Percentiles rank a stretch among this genome's conserved stretches.
phyloP scores from a whole-genome alignment of 2,888 invertebrate species.

The Nephrocerus scutellatus region DNA sequence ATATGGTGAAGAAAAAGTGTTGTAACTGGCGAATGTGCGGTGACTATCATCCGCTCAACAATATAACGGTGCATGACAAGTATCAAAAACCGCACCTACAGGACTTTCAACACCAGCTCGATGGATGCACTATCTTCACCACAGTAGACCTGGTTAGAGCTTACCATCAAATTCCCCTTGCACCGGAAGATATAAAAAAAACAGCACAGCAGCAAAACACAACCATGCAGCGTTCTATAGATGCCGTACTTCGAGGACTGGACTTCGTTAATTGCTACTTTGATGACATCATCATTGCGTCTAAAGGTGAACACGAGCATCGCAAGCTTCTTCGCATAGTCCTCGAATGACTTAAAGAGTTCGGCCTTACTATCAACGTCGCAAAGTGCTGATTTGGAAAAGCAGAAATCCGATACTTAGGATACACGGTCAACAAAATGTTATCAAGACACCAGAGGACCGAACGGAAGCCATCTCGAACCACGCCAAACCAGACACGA shows the following conservation, averaged over 20 bases:
- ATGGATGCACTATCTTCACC: slow-evolving; percentile 6
- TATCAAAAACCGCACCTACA: slow-evolving; percentile 10
- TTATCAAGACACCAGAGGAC: slow-evolving; percentile 1
- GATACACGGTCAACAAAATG: slow-evolving; percentile 2
- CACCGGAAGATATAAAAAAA: too few species aligned
- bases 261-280: slow-evolving; percentile 3
- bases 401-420: slow-evolving; percentile 4
- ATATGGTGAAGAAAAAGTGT: too few species aligned
- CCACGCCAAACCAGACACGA: slow-evolving; percentile 2
- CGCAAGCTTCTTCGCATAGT: slow-evolving; percentile 1
- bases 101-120: slow-evolving; percentile 1
- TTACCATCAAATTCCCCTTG: slow-evolving; percentile 9
- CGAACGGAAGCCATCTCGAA: slow-evolving; percentile 2
- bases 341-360: slow-evolving; percentile 1
- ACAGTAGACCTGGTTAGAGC: too few species aligned
- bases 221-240: slow-evolving; percentile 9
- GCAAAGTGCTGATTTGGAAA: slow-evolving; percentile 3
- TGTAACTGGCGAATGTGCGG: too few species aligned
- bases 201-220: too few species aligned
- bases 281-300: slow-evolving; percentile 7
- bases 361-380: slow-evolving; percentile 3
- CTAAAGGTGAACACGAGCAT: not conserved
- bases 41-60: slow-evolving; percentile 7
- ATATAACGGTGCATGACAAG: slow-evolving; percentile 6
- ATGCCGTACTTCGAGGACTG: slow-evolving; percentile 1